Evolutionary conservation across 2,797 vertebrate genomes (phyloP).

Genomic region (Anabacerthia variegaticeps): DNA sequence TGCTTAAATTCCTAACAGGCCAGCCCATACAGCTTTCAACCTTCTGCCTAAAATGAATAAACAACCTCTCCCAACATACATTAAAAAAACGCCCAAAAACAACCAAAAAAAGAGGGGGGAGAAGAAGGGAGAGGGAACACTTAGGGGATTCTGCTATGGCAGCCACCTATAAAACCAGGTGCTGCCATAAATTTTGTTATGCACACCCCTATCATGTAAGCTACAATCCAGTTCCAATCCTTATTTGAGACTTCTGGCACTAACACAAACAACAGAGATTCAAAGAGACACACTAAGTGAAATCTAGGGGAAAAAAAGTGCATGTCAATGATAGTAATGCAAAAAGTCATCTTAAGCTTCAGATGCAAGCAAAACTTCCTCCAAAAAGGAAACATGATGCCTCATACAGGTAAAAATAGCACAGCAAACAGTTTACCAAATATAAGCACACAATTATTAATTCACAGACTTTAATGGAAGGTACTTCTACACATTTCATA

Average conservation of each 20-base stretch:
- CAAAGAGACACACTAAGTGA: not conserved
- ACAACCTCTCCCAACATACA: rapidly evolving
- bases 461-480: not conserved
- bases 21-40: not conserved
- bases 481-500: not conserved
- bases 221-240: not conserved
- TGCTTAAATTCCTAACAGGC: not conserved
- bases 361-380: not conserved
- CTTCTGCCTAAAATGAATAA: not conserved
- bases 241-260: not conserved
- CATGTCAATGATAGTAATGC: not conserved
- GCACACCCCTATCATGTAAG: not conserved
- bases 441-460: not conserved
- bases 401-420: not conserved
- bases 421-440: not conserved
- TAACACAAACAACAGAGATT: not conserved
- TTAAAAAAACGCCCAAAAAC: too few species aligned
- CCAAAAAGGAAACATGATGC: not conserved
- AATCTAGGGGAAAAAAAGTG: not conserved
- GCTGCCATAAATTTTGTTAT: not conserved
- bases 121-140: rapidly evolving
- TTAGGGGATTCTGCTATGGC: not conserved
- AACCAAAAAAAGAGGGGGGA: too few species aligned
- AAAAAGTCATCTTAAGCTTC: not conserved
- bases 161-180: not conserved